phyloP scores from a whole-genome alignment of 2,113 vertebrate genomes.

The Patagioenas fasciata region DNA sequence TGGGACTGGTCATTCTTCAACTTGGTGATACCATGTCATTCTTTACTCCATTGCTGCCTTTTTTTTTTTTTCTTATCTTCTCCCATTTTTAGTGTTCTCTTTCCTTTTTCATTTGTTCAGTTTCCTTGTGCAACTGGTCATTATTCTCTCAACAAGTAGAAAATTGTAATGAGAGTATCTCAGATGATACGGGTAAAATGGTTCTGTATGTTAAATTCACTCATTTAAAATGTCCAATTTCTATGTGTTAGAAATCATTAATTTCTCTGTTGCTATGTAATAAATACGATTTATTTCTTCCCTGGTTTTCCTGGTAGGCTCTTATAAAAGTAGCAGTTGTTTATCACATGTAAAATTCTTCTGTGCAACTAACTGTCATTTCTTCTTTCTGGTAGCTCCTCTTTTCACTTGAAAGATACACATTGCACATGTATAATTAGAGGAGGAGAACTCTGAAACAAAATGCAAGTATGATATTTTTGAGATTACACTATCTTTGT shows the following conservation, averaged over 20 bases:
- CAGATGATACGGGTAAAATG: not conserved
- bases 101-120: not conserved
- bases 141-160: not conserved
- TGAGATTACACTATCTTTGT: not conserved
- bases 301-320: not conserved
- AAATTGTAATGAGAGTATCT: not conserved
- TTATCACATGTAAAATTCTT: not conserved
- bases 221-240: not conserved
- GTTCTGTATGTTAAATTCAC: not conserved
- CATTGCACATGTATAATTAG: not conserved
- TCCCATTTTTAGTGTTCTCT: conserved; percentile 11
- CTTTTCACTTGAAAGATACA: not conserved
- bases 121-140: not conserved
- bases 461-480: not conserved
- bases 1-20: conserved; percentile 43
- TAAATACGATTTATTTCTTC: not conserved
- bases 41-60: conserved; percentile 11
- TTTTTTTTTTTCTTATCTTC: conserved; percentile 11
- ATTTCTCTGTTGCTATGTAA: not conserved
- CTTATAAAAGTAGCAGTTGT: not conserved
- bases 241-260: not conserved
- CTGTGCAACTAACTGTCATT: not conserved
- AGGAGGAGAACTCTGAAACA: not conserved
- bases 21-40: not conserved
- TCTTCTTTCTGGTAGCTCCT: not conserved